Percentiles rank a stretch among this genome's conserved stretches.
phyloP scores from a whole-genome alignment of 1,140 invertebrate species.

The Heliconius hewitsoni region DNA sequence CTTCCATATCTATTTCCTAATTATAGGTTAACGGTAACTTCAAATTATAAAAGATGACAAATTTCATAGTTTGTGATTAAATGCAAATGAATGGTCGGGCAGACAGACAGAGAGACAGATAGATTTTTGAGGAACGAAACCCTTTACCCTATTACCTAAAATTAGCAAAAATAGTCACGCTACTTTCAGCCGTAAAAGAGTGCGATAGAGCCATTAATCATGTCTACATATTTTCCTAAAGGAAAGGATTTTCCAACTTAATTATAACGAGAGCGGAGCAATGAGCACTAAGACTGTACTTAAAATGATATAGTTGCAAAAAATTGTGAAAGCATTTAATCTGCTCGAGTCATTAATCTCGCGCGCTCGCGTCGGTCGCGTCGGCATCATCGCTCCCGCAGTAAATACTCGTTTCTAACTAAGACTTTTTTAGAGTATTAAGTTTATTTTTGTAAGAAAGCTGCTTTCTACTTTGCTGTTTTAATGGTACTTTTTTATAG shows the following conservation, averaged over 20 bases:
- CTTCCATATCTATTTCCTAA: too few relatives aligned
- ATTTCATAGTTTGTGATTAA: too few relatives aligned
- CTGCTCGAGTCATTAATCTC: slow-evolving; percentile 34
- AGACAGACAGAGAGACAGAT: too few relatives aligned
- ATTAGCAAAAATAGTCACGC: too few relatives aligned
- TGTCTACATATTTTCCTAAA: slow-evolving; percentile 7
- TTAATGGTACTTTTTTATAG: not conserved
- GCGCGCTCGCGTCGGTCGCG: slow-evolving; percentile 16
- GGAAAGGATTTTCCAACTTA: slow-evolving; percentile 18
- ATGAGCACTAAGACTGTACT: slow-evolving; percentile 30
- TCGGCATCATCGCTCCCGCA: slow-evolving; percentile 6
- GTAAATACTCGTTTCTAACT: slow-evolving; percentile 1
- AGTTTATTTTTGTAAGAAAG: slow-evolving; percentile 10
- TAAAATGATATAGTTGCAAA: slow-evolving; percentile 38
- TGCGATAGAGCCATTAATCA: not conserved
- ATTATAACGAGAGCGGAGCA: slow-evolving; percentile 31
- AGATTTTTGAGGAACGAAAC: too few relatives aligned
- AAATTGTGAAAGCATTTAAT: slow-evolving; percentile 39
- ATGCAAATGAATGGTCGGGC: too few relatives aligned
- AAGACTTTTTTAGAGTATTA: not conserved
- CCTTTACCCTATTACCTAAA: too few relatives aligned
- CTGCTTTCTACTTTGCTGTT: not conserved
- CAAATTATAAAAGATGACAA: too few relatives aligned
- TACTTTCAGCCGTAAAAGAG: not conserved
- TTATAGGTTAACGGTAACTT: too few relatives aligned